Base-by-base conservation (phyloP, 2,113 vertebrate species). In the Sceloporus undulatus region DNA sequence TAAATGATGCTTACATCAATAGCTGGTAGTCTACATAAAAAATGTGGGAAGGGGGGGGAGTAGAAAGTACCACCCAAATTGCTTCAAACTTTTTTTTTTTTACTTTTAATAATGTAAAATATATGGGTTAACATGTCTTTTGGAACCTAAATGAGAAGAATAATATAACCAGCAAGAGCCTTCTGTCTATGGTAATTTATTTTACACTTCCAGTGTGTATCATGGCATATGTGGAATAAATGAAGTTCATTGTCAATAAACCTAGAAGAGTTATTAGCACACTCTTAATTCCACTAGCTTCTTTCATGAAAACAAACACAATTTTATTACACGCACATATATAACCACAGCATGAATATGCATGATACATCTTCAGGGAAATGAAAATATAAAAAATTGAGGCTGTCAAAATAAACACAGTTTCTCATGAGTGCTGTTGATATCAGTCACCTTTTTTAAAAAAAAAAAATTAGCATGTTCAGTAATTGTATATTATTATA, bases 331-430 rank as follows among this genome's bases (percentile, higher is more conserved):
- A 66, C 27, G 62, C 48, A 42, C n/a, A 52, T 82, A 75, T 65
- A 74, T 88, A 88, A 68, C 29, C 62, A 83, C 18, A 77, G 62
- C 29, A 56, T 79, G 66, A 79, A 62, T 83, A 38, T 77, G 82
- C 48, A 73, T 84, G 29, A 54, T 79, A 18, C 19, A 59, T 84
- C n/a, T 56, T 78, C 65, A 59, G n/a, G 75, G 65, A 40, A 54
- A 27, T 56, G 42, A 70, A 71, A 40, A 79, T 79, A 79, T 23
- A 88, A 79, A 52, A 82, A 76, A 83, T 7, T 38, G 71, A 68
- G 40, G 42, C 48, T 80, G 66, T 73, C 66, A 10, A 73, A 86
- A 86, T 79, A 70, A 86, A 68, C 75, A 65, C 84, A 42, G 54
- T 76, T 77, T 65, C 21, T 66, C 75, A 70, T 52, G 74, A 66